phyloP scores from a whole-genome alignment of 2,113 vertebrate species.

The Pseudonaja textilis region DNA sequence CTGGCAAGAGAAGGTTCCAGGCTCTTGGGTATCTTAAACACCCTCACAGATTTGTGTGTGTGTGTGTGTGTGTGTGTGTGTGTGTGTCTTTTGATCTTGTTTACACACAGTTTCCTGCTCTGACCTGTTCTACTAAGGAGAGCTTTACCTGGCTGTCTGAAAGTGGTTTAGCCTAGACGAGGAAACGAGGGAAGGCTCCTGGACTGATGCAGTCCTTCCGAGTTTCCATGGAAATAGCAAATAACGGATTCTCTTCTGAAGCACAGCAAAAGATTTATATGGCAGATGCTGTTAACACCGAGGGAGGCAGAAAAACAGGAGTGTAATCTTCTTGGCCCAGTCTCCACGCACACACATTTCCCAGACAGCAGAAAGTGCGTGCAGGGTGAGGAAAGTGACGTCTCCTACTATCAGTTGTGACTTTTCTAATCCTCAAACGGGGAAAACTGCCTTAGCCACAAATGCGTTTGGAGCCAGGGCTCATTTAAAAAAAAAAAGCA shows the following conservation, averaged over 20 bases:
- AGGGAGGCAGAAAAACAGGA: conserved; percentile 40
- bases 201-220: conserved; percentile 44
- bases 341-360: conserved; percentile 5
- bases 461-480: conserved; percentile 16
- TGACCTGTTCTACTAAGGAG: not conserved
- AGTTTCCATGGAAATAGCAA: conserved; percentile 69
- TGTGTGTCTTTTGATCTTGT: not conserved
- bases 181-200: not conserved
- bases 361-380: not conserved
- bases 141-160: not conserved
- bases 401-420: not conserved
- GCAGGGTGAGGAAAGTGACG: not conserved
- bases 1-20: not conserved
- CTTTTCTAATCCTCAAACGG: not conserved
- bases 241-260: conserved; percentile 56
- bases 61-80: no score
- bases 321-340: conserved; percentile 23
- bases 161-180: not conserved
- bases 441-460: not conserved
- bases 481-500: not conserved
- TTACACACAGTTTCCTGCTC: not conserved
- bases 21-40: not conserved
- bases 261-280: conserved; percentile 51
- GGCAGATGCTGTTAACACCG: conserved; percentile 52
- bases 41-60: no score